Base-by-base conservation (phyloP, 2,888 invertebrate genomes). In the Dasypolia templi region DNA sequence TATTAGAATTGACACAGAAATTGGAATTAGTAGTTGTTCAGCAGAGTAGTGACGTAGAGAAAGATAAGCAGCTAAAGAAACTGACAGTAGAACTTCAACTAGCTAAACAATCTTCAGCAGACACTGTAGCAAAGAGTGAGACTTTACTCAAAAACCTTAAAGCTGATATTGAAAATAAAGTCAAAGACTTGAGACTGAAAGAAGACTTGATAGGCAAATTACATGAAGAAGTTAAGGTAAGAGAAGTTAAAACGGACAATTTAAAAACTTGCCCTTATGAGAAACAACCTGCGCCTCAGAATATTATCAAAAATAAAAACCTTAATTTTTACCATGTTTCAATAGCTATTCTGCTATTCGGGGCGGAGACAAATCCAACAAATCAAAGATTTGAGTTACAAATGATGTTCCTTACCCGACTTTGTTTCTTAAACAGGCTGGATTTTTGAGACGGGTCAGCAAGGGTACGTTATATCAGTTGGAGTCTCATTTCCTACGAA, bases 181-280 rank as follows among this genome's bases (percentile, higher is more conserved):
- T 93, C 7, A 94, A 91, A 81, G 94, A 95, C 77, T 91, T 96
- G 67, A 93, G 92, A 84, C 91, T 92, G 53, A 96, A 94, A 80
- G 94, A 95, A 81, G 94, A 94, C 32, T 86, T 92, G 69, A 93
- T 96, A 78, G 82, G 79, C 44, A 94, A 91, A 84, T 88, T 96
- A 81, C 94, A 95, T 84, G 94, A 94, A 77, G 96, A 96, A 79
- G 83, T 96, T 3, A 95, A 94, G 93, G 96, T 96, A 90, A 83
- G 19, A n/a, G 1, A 51, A 42, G 9, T 39, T 49, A 3, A 49
- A 62, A 62, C 4, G 1, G 0, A 42, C 12, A 22, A 42, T 6
- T n/a, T 32, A 14, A 12, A 51, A 58, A 59, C 0, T 12, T 29
- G 29, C 17, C 14, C 46, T 4, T 29, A n/a, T 9, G 22, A 19